A percentile compares a stretch with the other conserved stretches of the same genome.
These are phyloP conservation scores for Peromyscus aztecus DNA, from an alignment of 2,797 vertebrate species.

Conservation along the genomic window DNA sequence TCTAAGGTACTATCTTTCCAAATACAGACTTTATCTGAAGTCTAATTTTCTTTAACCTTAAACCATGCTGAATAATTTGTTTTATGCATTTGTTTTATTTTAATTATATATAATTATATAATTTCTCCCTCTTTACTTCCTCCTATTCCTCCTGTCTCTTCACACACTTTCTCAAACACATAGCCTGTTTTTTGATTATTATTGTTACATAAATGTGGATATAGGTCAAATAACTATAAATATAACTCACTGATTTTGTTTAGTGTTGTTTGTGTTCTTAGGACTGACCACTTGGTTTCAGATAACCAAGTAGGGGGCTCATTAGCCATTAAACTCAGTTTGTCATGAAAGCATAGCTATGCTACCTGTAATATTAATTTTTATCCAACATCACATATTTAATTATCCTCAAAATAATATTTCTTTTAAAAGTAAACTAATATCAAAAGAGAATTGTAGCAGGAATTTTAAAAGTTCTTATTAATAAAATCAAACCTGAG, in stretches of 20 bases:
- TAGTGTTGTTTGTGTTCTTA: neutral
- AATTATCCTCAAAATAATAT: neutral
- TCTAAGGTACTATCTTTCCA: neutral
- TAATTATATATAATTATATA: neutral
- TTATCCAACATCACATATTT: neutral
- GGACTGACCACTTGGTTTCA: neutral
- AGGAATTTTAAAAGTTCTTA: too few relatives aligned
- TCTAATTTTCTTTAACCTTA: neutral
- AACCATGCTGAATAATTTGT: neutral
- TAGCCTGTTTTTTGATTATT: neutral
- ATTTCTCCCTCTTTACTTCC: neutral
- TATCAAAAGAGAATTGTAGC: neutral
- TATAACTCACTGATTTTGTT: neutral
- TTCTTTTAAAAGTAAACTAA: neutral
- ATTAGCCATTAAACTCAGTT: neutral
- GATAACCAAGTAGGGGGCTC: neutral
- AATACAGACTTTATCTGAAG: neutral
- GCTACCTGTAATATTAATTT: neutral
- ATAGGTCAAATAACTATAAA: neutral
- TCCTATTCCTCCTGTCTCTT: neutral
- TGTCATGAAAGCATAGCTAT: neutral
- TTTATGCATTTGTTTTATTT: neutral
- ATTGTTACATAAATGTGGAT: neutral
- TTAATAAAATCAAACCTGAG: too few relatives aligned
- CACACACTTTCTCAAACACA: neutral